Conservation (phyloP, 2,888 invertebrate species). For the Acanthosepion pharaonis region DNA sequence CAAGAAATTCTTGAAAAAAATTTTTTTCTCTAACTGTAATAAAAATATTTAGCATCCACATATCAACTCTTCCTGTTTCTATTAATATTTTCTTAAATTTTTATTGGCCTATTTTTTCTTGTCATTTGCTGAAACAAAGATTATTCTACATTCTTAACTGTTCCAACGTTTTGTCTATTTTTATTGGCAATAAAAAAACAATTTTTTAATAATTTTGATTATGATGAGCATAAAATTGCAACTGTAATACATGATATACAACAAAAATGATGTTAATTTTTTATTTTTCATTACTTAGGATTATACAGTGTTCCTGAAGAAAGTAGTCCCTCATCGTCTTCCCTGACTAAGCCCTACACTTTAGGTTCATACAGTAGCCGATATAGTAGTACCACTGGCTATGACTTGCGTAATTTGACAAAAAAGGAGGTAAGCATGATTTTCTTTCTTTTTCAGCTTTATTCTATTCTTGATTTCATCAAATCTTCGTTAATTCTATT, state of each 20-base stretch:
- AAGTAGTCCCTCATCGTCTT: conserved; percentile 44
- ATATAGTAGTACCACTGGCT: conserved; percentile 36
- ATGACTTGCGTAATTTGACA: conserved; percentile 36
- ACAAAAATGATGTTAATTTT: not conserved
- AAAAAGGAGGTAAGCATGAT: conserved; percentile 41
- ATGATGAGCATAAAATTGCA: not conserved
- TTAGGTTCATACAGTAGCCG: conserved; percentile 39
- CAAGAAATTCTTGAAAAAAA: not conserved
- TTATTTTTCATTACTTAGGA: not conserved
- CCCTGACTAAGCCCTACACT: conserved; percentile 41
- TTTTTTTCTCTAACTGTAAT: not conserved
- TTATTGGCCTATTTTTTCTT: no score
- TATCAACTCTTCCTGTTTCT: not conserved
- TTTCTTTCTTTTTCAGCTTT: not conserved
- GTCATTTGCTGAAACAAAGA: not conserved
- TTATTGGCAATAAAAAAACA: not conserved
- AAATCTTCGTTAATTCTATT: not conserved
- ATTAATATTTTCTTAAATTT: not conserved
- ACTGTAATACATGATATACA: not conserved
- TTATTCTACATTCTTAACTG: not conserved
- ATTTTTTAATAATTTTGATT: no score
- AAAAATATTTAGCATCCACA: not conserved
- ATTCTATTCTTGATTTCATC: not conserved
- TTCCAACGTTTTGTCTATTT: not conserved
- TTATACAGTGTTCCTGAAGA: conserved; percentile 47